These are phyloP conservation scores for Rattus norvegicus DNA, from an alignment of 2,113 vertebrate genomes.

Conservation along the genomic window GRCr8 NC_086023.1:123678501-123679000, in stretches of 20 bases:
- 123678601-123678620: background rate
- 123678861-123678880: slow-evolving; percentile 73
- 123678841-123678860: slow-evolving; percentile 79
- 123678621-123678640: background rate
- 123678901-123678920: slow-evolving; percentile 78
- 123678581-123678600: slow-evolving; percentile 27
- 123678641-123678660: background rate
- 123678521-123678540: background rate
- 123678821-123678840: slow-evolving; percentile 65
- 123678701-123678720: slow-evolving; percentile 28
- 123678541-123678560: slow-evolving; percentile 18
- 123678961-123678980: slow-evolving; percentile 51
- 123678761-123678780: slow-evolving; percentile 61
- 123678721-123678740: slow-evolving; percentile 13
- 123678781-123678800: slow-evolving; percentile 8
- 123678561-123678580: background rate
- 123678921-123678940: slow-evolving; percentile 65
- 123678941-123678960: slow-evolving; percentile 57
- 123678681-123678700: background rate
- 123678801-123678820: slow-evolving; percentile 63
- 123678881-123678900: slow-evolving; percentile 81
- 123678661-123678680: background rate
- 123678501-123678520: background rate
- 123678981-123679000: slow-evolving; percentile 51
- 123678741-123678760: background rate